Conservation (phyloP, 2,797 vertebrate species). For the Salmo trutta region DNA sequence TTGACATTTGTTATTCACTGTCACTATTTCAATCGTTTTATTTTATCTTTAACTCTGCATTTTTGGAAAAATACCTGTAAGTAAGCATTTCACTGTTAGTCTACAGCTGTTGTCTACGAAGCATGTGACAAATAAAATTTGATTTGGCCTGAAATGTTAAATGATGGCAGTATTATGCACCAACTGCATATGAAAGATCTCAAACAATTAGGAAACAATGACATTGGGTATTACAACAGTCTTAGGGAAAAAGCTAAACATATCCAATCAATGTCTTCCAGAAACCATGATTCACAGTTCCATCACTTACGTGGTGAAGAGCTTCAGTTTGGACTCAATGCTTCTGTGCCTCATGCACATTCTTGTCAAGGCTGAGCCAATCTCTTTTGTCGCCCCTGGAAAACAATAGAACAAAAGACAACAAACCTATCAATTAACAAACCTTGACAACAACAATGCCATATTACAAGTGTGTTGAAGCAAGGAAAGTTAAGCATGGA, state of each 20-base stretch:
- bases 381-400: constrained; percentile 84
- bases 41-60: too few relatives aligned
- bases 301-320: constrained; percentile 79
- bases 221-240: background rate
- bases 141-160: background rate
- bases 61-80: too few relatives aligned
- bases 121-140: too few relatives aligned
- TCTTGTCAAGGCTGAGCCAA: constrained; percentile 82
- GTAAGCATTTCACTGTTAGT: too few relatives aligned
- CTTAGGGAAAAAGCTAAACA: too few relatives aligned
- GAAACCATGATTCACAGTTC: background rate
- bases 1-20: too few relatives aligned
- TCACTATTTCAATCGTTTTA: too few relatives aligned
- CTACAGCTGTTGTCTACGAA: too few relatives aligned
- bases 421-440: background rate
- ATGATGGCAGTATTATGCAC: background rate
- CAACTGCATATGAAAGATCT: background rate
- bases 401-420: constrained; percentile 2
- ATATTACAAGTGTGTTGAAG: background rate
- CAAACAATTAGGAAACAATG: background rate
- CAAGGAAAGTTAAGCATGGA: background rate
- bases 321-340: constrained; percentile 83
- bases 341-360: constrained; percentile 88
- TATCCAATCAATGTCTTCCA: background rate
- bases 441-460: background rate